Evolutionary conservation across 2,797 vertebrate species (phyloP), one percentile per base, ranked within the genome.

Genomic region (Ceyx erithaca): DNA sequence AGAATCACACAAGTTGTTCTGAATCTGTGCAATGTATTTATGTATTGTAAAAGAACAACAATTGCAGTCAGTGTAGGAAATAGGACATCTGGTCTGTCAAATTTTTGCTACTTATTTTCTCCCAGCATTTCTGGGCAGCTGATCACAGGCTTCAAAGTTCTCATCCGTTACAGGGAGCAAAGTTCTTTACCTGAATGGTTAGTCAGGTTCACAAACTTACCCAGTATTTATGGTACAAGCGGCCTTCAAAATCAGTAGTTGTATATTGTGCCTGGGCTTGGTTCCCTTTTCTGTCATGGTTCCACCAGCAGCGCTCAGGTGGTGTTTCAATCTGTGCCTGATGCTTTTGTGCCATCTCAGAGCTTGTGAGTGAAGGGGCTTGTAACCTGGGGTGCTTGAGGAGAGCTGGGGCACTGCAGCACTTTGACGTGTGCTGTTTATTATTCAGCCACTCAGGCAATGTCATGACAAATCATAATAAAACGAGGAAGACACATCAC

Each of bases 391-490:
- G 28, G 83, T 16, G 76, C 10, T 46, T 90, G 41, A 12, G 76
- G 80, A 73, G 45, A 90, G 58, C 90, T 77, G 2, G 14, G 54
- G 54, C 33, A 43, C 88, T 92, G 80, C 72, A 93, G 92, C 15
- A 1, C 90, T 95, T 73, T 83, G 92, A 94, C 88, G 80, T 45
- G 67, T 79, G 80, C 67, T 83, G 87, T 84, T 94, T 97, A 81
- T 92, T 97, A 96, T 96, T 94, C 87, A 94, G 52, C 95, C 77
- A 76, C 92, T 97, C 94, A 85, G 58, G 83, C 93, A 92, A 90
- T 90, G 93, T 96, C 95, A 96, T 63, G 89, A 97, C 97, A 97
- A 96, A 96, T 93, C 96, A 97, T 96, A 97, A 94, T 90, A 96
- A 91, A 95, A 73, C 92, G 80, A 83, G 92, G 94, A 97, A 96